Evolutionary conservation across 2,113 vertebrate genomes (phyloP).

Genomic region (Phyllostomus discolor): DNA sequence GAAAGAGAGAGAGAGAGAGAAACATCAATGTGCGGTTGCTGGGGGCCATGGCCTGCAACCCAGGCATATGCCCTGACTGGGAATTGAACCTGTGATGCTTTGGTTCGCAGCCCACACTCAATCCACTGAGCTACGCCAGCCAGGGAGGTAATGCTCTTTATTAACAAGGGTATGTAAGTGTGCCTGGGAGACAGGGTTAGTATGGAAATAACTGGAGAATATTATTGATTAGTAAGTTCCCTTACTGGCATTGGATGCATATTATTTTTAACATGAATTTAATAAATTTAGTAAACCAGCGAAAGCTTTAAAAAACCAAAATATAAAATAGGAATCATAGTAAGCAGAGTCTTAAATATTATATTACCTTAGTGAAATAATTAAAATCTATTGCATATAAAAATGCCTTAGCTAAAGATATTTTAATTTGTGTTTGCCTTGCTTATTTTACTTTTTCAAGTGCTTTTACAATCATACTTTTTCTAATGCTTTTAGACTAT

Average conservation of each 20-base stretch:
- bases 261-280: conserved; percentile 5
- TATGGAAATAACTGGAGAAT: neutral
- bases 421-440: neutral
- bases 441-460: neutral
- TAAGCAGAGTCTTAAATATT: neutral
- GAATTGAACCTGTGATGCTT: no score
- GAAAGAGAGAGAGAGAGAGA: no score
- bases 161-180: neutral
- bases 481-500: neutral
- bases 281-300: neutral
- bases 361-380: neutral
- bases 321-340: neutral
- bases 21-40: no score
- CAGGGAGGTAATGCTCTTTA: neutral
- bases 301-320: neutral
- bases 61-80: no score
- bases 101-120: no score
- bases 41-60: no score
- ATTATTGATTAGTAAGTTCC: neutral
- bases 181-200: neutral
- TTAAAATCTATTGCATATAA: neutral
- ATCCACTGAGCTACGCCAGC: no score
- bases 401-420: neutral
- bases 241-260: neutral
- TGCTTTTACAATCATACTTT: neutral